Evolutionary conservation across 2,888 invertebrate genomes (phyloP).

Genomic region (Heliconius sara): DNA sequence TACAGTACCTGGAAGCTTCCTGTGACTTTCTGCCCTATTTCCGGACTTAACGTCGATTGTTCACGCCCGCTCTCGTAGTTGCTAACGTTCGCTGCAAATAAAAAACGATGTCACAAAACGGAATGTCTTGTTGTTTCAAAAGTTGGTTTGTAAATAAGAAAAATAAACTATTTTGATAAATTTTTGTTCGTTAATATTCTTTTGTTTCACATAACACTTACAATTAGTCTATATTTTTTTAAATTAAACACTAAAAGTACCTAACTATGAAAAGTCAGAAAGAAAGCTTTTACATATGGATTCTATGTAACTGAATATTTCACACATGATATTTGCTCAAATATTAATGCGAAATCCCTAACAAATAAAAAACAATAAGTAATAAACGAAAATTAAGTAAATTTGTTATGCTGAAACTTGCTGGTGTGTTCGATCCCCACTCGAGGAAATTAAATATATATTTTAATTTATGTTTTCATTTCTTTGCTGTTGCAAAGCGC

Average conservation of each 20-base stretch:
- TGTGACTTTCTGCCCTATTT: conserved; percentile 61
- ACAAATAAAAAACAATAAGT: not conserved
- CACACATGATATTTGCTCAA: not conserved
- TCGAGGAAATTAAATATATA: too few relatives aligned
- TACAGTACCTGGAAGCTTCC: conserved; percentile 72
- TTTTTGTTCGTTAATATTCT: not conserved
- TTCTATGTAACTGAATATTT: not conserved
- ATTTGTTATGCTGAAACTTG: too few relatives aligned
- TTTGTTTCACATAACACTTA: too few relatives aligned
- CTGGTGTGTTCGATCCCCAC: too few relatives aligned
- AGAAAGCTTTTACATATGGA: not conserved
- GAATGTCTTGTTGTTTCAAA: conserved; percentile 22
- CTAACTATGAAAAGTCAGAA: not conserved
- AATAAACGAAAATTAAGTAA: too few relatives aligned
- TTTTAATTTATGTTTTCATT: too few relatives aligned
- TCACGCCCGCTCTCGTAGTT: conserved; percentile 75
- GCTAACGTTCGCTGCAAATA: conserved; percentile 74
- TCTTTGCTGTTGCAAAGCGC: too few relatives aligned
- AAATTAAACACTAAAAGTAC: not conserved
- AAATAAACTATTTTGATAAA: not conserved
- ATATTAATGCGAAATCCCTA: not conserved
- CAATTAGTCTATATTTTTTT: too few relatives aligned
- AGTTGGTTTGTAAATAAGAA: not conserved
- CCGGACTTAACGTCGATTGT: conserved; percentile 68
- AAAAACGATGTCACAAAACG: conserved; percentile 52